Percentiles rank a stretch among this genome's conserved stretches.
Conservation (phyloP, 2,888 invertebrate genomes). For the Anoncus sp. region DNA sequence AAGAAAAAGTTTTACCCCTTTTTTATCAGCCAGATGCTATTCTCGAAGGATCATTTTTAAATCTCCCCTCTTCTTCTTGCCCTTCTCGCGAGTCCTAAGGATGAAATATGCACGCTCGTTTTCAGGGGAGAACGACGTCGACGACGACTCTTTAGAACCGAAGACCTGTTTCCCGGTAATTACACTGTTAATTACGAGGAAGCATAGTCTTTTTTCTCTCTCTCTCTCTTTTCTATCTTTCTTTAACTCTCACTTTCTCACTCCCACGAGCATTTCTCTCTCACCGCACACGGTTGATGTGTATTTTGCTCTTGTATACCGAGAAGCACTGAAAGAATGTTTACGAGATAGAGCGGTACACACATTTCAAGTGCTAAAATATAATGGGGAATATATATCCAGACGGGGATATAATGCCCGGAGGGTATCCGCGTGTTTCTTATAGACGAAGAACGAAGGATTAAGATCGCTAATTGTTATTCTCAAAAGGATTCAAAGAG, state of each 20-base stretch:
- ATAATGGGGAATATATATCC: constrained; percentile 69
- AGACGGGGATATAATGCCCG: constrained; percentile 32
- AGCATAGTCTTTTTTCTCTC: constrained; percentile 53
- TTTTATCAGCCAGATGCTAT: constrained; percentile 56
- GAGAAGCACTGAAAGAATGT: constrained; percentile 74
- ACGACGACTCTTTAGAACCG: constrained; percentile 61
- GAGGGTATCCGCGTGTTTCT: constrained; percentile 52
- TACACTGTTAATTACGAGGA: constrained; percentile 77
- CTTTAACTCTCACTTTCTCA: constrained; percentile 19
- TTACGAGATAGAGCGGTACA: constrained; percentile 70
- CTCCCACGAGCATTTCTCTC: constrained; percentile 36
- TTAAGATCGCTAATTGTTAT: constrained; percentile 81
- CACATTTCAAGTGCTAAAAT: constrained; percentile 71
- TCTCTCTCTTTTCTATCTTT: constrained; percentile 25
- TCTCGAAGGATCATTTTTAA: constrained; percentile 74
- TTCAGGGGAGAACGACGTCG: constrained; percentile 52
- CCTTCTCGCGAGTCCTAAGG: constrained; percentile 74
- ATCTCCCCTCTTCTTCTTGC: constrained; percentile 62
- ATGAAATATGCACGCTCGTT: constrained; percentile 77
- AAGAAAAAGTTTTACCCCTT: constrained; percentile 24
- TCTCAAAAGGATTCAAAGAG: constrained; percentile 74
- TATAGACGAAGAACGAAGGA: constrained; percentile 68
- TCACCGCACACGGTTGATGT: constrained; percentile 35
- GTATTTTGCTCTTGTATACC: constrained; percentile 59
- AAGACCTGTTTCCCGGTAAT: constrained; percentile 74